Evolutionary conservation across 2,888 invertebrate species (phyloP).

Genomic region (Ectropis crepuscularia): DNA sequence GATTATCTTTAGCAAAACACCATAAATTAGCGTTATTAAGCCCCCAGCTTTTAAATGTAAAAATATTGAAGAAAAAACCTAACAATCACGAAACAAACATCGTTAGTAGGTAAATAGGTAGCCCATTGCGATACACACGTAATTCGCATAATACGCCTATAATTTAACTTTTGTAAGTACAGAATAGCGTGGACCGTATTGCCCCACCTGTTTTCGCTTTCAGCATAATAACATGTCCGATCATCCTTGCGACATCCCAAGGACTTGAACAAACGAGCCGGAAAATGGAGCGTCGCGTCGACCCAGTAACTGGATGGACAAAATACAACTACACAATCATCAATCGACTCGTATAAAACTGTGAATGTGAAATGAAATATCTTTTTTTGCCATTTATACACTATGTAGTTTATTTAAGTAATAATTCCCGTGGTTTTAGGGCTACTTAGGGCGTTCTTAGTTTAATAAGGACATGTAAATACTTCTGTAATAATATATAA

Average conservation of each 20-base stretch:
- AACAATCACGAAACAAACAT: too few relatives aligned
- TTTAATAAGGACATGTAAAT: too few relatives aligned
- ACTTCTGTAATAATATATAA: too few relatives aligned
- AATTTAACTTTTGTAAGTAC: background rate
- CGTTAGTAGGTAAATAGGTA: background rate
- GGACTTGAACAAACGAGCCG: conserved; percentile 40
- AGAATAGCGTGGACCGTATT: background rate
- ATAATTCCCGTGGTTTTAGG: too few relatives aligned
- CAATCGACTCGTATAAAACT: background rate
- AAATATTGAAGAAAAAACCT: too few relatives aligned
- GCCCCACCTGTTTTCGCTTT: conserved; percentile 4
- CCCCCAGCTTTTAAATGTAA: too few relatives aligned
- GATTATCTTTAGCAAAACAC: too few relatives aligned
- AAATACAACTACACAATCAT: conserved; percentile 3
- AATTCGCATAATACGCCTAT: background rate
- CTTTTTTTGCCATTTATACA: background rate
- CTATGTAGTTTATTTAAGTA: background rate
- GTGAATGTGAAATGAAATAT: background rate
- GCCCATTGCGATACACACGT: background rate
- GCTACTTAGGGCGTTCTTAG: too few relatives aligned
- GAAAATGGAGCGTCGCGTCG: conserved; percentile 26
- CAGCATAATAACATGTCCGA: conserved; percentile 9
- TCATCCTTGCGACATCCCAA: conserved; percentile 24
- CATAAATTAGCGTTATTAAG: too few relatives aligned
- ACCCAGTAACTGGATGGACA: conserved; percentile 11